Evolutionary conservation across 37 sponge, comb jelly and placozoan genomes (phyloP).

Genomic region (Petrosia ficiformis): DNA sequence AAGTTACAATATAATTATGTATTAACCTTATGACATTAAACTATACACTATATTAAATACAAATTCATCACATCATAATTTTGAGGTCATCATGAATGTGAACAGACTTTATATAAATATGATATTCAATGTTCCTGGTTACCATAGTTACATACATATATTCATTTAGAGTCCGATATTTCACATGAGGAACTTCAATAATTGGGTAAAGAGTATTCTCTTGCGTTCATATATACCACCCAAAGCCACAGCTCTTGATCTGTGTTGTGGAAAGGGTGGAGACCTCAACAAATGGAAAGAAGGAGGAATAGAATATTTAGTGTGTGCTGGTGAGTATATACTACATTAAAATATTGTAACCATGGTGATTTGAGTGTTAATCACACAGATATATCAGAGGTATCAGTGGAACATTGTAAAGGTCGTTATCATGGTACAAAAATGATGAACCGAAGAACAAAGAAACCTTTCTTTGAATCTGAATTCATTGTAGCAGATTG

Average conservation of each 20-base stretch:
- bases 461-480: constrained; percentile 49
- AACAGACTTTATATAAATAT: too few species aligned
- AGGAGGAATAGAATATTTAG: constrained; percentile 73
- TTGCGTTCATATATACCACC: constrained; percentile 67
- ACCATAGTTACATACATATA: neutral
- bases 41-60: too few species aligned
- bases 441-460: constrained; percentile 15
- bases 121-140: neutral
- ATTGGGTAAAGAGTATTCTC: constrained; percentile 99
- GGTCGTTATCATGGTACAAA: constrained; percentile 31
- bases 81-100: too few species aligned
- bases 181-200: constrained; percentile 94
- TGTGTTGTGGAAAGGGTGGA: constrained; percentile 99
- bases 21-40: too few species aligned
- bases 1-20: too few species aligned
- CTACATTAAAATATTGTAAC: neutral
- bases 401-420: constrained; percentile 74
- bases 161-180: constrained; percentile 80
- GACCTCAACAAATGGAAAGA: constrained; percentile 97
- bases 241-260: constrained; percentile 75
- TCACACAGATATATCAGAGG: constrained; percentile 85
- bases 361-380: neutral
- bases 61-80: too few species aligned
- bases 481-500: constrained; percentile 93
- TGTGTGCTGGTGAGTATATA: constrained; percentile 74